Evolutionary conservation across 2,113 vertebrate species (phyloP).

Genomic region (Pao palembangensis): DNA sequence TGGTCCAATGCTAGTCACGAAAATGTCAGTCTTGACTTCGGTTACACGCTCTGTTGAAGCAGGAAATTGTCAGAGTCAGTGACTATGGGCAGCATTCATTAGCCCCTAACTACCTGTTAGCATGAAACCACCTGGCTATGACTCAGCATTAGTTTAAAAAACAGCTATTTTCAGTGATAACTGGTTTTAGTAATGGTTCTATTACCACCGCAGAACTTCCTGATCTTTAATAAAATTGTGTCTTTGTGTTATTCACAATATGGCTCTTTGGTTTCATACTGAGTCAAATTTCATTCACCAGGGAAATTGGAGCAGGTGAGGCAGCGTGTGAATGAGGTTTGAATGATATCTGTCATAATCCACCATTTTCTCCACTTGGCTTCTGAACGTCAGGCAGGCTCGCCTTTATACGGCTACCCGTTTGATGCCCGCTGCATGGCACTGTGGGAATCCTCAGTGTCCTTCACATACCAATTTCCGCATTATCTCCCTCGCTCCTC

Average conservation of each 20-base stretch:
- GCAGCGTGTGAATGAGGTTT: slow-evolving; percentile 4
- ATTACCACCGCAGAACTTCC: slow-evolving; percentile 19
- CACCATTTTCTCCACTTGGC: slow-evolving; percentile 41
- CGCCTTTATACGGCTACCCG: slow-evolving; percentile 27
- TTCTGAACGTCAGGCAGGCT: slow-evolving; percentile 30
- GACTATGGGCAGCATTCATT: slow-evolving; percentile 78
- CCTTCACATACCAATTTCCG: slow-evolving; percentile 56
- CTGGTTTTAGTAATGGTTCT: slow-evolving; percentile 32
- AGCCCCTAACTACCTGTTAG: slow-evolving; percentile 73
- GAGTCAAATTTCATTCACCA: slow-evolving; percentile 23
- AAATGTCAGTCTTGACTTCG: slow-evolving; percentile 99
- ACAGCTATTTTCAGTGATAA: slow-evolving; percentile 34
- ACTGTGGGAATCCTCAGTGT: slow-evolving; percentile 25
- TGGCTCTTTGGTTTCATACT: slow-evolving; percentile 27
- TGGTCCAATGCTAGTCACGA: slow-evolving; percentile 97
- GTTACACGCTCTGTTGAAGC: slow-evolving; percentile 99
- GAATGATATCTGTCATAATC: slow-evolving; percentile 54
- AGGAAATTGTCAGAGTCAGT: slow-evolving; percentile 89
- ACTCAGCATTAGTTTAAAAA: slow-evolving; percentile 8
- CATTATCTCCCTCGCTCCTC: slow-evolving; percentile 23
- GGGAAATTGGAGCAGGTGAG: slow-evolving; percentile 5
- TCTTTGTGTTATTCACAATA: slow-evolving; percentile 36
- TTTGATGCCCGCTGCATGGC: slow-evolving; percentile 44
- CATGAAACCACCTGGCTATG: slow-evolving; percentile 72
- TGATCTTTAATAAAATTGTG: slow-evolving; percentile 34